A percentile compares a stretch with the other conserved stretches of the same genome.
Evolutionary conservation across 2,888 invertebrate species (phyloP).

Genomic region (Amphipoea oculea): DNA sequence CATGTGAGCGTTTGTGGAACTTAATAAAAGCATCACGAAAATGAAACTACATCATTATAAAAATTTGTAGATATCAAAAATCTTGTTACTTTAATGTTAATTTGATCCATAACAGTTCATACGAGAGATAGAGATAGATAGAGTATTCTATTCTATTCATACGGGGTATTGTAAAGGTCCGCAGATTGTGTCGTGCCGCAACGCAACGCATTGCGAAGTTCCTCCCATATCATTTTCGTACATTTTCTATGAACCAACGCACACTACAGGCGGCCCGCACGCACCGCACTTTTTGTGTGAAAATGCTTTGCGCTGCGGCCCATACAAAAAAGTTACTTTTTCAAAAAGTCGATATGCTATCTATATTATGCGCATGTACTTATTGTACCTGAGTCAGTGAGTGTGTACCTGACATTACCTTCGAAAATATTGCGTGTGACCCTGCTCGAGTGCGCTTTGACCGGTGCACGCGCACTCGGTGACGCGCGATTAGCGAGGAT

Average conservation of each 20-base stretch:
- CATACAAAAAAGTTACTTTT: neutral
- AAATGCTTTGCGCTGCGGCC: neutral
- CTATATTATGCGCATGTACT: neutral
- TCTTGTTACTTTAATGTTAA: neutral
- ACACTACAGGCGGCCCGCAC: neutral
- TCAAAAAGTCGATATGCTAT: neutral
- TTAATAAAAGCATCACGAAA: neutral
- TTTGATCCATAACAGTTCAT: neutral
- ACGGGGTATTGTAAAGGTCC: no score
- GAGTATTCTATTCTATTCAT: neutral
- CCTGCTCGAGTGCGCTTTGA: constrained; percentile 41
- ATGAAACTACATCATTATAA: neutral
- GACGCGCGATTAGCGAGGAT: constrained; percentile 40
- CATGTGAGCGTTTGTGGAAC: neutral
- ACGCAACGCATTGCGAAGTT: neutral
- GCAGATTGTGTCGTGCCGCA: no score
- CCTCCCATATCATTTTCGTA: neutral
- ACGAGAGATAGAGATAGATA: no score
- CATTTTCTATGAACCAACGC: neutral
- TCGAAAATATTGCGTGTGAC: constrained; percentile 28
- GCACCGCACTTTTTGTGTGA: neutral
- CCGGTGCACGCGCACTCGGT: constrained; percentile 25
- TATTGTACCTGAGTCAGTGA: neutral
- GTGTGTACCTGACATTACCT: constrained; percentile 26
- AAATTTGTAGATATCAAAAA: neutral